phyloP scores from a whole-genome alignment of 2,113 vertebrate genomes.

The Parus major region DNA sequence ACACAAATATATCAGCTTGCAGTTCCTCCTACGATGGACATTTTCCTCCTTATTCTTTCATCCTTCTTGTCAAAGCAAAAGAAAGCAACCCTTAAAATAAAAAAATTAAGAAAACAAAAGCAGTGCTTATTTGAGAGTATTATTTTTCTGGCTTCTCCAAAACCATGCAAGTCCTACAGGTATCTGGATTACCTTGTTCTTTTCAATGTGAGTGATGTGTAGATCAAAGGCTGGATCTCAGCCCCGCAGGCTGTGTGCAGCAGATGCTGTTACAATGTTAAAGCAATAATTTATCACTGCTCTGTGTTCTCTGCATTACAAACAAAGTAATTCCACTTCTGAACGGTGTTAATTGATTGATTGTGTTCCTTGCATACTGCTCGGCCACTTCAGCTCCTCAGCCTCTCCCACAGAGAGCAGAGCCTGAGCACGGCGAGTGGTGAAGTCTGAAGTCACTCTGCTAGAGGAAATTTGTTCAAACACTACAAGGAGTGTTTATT shows the following conservation, averaged over 20 bases:
- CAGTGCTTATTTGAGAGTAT: neutral
- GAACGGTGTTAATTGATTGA: neutral
- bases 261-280: constrained; percentile 3
- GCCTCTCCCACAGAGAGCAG: neutral
- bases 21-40: rapidly evolving
- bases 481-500: neutral
- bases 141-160: neutral
- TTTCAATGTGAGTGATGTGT: neutral
- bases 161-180: neutral
- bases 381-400: neutral
- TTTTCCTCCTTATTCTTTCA: neutral
- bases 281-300: constrained; percentile 37
- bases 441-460: neutral
- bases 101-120: too few relatives aligned
- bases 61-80: neutral
- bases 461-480: neutral
- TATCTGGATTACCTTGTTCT: neutral
- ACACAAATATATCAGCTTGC: neutral
- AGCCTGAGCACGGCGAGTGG: neutral
- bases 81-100: neutral
- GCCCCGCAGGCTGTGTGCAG: constrained; percentile 7
- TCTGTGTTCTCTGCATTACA: neutral
- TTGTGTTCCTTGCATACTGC: neutral
- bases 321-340: neutral
- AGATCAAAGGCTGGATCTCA: constrained; percentile 10